These are phyloP conservation scores for Daboia siamensis DNA, from an alignment of 2,113 vertebrate genomes.

Conservation along the genomic window DNA sequence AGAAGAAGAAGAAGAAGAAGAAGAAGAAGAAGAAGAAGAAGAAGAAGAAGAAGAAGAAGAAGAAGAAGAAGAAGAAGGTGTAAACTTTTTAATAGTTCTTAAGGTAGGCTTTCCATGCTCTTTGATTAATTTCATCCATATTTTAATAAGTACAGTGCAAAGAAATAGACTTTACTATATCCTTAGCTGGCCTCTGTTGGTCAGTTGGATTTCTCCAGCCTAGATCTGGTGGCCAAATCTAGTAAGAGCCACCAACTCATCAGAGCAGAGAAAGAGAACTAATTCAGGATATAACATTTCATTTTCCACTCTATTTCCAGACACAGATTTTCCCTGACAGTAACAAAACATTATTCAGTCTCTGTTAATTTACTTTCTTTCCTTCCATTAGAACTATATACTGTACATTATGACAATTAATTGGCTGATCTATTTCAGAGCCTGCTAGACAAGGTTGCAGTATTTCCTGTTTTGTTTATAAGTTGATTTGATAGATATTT, in stretches of 20 bases:
- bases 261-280: neutral
- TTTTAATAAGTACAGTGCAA: too few relatives aligned
- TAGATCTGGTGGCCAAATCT: neutral
- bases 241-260: neutral
- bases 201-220: neutral
- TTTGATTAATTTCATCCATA: too few relatives aligned
- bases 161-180: too few relatives aligned
- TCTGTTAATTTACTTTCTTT: neutral
- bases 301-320: neutral
- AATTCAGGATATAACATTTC: neutral
- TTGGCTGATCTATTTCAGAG: neutral
- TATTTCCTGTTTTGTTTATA: conserved; percentile 18
- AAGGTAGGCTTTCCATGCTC: too few relatives aligned
- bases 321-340: neutral
- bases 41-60: too few relatives aligned
- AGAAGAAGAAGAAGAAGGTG: too few relatives aligned
- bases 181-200: neutral
- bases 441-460: neutral
- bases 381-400: neutral
- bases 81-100: neutral
- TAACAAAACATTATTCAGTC: conserved; percentile 1
- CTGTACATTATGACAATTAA: conserved; percentile 1
- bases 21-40: too few relatives aligned
- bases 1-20: too few relatives aligned
- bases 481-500: conserved; percentile 9